Evolutionary conservation across 2,797 vertebrate species (phyloP), one percentile per base, ranked within the genome.

Genomic region (Apodemus agrarius): DNA sequence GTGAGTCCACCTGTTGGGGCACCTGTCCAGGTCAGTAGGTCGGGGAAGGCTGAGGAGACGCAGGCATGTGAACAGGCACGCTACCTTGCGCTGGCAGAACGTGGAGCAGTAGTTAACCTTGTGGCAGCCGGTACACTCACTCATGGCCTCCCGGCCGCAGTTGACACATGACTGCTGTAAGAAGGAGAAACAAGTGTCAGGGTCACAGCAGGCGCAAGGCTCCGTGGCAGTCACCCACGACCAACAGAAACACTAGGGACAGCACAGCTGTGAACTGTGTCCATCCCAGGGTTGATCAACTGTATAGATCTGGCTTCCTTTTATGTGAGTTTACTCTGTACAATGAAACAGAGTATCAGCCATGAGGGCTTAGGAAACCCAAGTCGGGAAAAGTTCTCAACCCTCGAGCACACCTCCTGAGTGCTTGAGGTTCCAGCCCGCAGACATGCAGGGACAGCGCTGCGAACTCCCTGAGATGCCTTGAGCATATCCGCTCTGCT

Each of bases 51-150:
- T 19, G 6, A 74, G 65, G 29, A 2, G 6, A 74, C 1, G 6
- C 34, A 49, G 37, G n/a, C 43, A 9, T 13, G 31, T 10, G 14
- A 80, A 16, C 54, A 29, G 31, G 54, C 31, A 46, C 79, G 0
- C 54, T 98, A 99, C 99, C 99, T 99, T 99, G 91, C 99, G 98
- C 98, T 99, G 99, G 97, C 99, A 99, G 98, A 99, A 99, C 0
- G 99, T 99, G 91, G 99, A 99, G 98, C 99, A 99, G 99, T 99
- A 99, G 99, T 99, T 99, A 97, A 99, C 99, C 96, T 99, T 99
- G 97, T 99, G 99, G 95, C 99, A 99, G 52, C 99, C 99, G 0
- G 99, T 99, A 92, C 99, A 99, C 98, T 99, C 99, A 0, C 99
- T 99, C 92, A 99, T 99, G 3, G 99, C 99, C 95, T 99, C 99